Evolutionary conservation across 2,113 vertebrate species (phyloP).

Genomic region (Diadophis punctatus): DNA sequence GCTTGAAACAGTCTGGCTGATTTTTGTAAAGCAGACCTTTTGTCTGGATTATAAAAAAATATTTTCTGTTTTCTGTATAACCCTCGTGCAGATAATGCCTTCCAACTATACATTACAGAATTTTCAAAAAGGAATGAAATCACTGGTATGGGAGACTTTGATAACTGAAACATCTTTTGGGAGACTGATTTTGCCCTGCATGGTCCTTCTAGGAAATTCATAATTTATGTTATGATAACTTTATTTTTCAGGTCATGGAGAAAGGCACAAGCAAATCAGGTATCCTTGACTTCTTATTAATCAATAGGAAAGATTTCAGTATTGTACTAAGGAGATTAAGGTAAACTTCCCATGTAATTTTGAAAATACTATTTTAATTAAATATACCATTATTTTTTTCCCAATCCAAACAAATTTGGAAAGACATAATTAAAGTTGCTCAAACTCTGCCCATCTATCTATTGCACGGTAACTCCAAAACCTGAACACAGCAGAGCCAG

Average conservation of each 20-base stretch:
- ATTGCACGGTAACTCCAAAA: neutral
- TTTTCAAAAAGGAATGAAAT: neutral
- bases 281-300: neutral
- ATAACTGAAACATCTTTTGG: neutral
- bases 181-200: neutral
- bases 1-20: neutral
- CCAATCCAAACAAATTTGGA: neutral
- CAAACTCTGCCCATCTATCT: neutral
- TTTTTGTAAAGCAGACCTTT: neutral
- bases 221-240: neutral
- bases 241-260: neutral
- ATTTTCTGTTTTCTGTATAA: neutral
- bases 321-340: neutral
- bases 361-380: neutral
- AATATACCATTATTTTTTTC: neutral
- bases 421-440: neutral
- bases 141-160: neutral
- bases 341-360: neutral
- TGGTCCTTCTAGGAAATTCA: neutral
- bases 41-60: neutral
- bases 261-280: neutral
- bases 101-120: neutral
- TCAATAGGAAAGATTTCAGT: neutral
- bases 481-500: neutral
- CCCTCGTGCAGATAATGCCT: neutral